Evolutionary conservation across 2,888 invertebrate genomes (phyloP).

Genomic region (Hylaea fasciaria): DNA sequence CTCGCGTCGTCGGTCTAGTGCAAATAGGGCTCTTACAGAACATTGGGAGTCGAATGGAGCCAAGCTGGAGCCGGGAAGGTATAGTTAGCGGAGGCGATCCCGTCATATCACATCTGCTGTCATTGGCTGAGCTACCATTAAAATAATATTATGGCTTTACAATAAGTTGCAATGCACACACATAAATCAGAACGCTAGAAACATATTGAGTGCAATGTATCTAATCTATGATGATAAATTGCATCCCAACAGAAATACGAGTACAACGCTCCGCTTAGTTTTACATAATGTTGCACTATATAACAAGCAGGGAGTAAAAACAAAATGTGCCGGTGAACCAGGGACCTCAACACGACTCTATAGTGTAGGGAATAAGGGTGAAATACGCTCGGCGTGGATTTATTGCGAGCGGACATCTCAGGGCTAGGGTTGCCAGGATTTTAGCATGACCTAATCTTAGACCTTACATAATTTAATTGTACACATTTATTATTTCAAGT

Average conservation of each 20-base stretch:
- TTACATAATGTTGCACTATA: conserved; percentile 16
- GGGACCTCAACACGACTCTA: conserved; percentile 5
- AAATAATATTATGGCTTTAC: neutral
- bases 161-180: neutral
- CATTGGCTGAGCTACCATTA: neutral
- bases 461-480: too few species aligned
- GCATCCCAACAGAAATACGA: neutral
- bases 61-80: too few species aligned
- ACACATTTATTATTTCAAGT: too few species aligned
- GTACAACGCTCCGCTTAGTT: neutral
- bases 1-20: too few species aligned
- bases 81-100: too few species aligned
- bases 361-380: conserved; percentile 16
- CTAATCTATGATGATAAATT: conserved; percentile 5
- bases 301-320: conserved; percentile 20
- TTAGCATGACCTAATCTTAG: too few species aligned
- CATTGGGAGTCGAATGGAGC: neutral
- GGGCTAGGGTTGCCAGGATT: conserved; percentile 19
- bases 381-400: conserved; percentile 12
- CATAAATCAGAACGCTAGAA: neutral
- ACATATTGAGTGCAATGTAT: neutral
- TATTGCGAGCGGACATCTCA: conserved; percentile 29
- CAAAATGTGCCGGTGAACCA: conserved; percentile 2
- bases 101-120: neutral
- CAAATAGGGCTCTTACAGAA: too few species aligned